These are phyloP conservation scores for Fregata magnificens DNA, from an alignment of 2,113 vertebrate genomes.

Conservation along the genomic window DNA sequence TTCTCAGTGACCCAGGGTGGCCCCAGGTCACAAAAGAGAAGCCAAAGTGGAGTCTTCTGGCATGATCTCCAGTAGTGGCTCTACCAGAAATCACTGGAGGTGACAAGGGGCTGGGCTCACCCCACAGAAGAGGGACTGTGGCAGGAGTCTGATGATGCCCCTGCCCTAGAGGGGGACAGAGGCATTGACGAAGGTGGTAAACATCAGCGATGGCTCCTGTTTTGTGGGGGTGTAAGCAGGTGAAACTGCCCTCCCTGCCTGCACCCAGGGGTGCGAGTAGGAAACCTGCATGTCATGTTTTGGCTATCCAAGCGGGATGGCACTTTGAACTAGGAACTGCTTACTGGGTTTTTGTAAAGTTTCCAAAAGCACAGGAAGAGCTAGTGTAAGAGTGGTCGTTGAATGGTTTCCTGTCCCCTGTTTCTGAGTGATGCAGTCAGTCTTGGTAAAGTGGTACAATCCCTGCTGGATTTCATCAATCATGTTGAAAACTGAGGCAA, in stretches of 20 bases:
- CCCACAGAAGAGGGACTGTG: not conserved
- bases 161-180: not conserved
- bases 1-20: not conserved
- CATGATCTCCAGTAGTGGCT: not conserved
- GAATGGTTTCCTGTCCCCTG: not conserved
- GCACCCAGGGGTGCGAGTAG: not conserved
- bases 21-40: not conserved
- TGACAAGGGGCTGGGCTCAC: not conserved
- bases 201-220: not conserved
- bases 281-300: not conserved
- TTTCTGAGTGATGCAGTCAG: not conserved
- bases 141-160: fast-evolving
- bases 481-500: not conserved
- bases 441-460: not conserved
- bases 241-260: not conserved
- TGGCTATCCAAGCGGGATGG: not conserved
- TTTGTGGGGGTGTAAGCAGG: not conserved
- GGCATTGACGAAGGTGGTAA: not conserved
- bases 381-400: not conserved
- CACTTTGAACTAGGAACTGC: not conserved
- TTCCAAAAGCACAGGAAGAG: not conserved
- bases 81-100: not conserved
- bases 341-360: not conserved
- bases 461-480: not conserved
- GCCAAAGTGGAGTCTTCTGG: not conserved